Evolutionary conservation across 1,140 invertebrate genomes (phyloP).

Genomic region (Drosophila paulistorum): DNA sequence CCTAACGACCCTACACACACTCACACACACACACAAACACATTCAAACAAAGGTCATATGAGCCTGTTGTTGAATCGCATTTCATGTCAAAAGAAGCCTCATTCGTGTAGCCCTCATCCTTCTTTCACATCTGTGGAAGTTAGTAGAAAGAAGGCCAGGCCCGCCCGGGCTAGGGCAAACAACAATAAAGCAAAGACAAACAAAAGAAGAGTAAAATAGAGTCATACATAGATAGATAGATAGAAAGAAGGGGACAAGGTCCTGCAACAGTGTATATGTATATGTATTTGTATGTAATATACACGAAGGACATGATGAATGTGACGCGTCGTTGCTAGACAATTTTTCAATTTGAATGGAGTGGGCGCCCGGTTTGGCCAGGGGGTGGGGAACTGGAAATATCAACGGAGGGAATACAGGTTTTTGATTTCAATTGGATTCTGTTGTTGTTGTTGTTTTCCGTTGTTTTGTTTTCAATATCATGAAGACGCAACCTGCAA

Average conservation of each 20-base stretch:
- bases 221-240: conserved; percentile 15
- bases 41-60: conserved; percentile 46
- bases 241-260: conserved; percentile 17
- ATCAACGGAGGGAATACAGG: conserved; percentile 6
- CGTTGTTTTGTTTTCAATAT: conserved; percentile 46
- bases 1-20: conserved; percentile 10
- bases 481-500: conserved; percentile 67
- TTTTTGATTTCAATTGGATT: conserved; percentile 54
- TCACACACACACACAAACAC: conserved; percentile 16
- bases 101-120: conserved; percentile 11
- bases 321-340: conserved; percentile 75
- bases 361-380: neutral
- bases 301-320: conserved; percentile 67
- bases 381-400: neutral
- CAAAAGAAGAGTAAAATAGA: conserved; percentile 74
- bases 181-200: conserved; percentile 80
- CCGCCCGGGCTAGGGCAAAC: conserved; percentile 65
- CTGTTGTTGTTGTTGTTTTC: neutral
- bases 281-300: conserved; percentile 34
- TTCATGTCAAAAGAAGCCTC: conserved; percentile 76
- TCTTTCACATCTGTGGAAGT: conserved; percentile 9
- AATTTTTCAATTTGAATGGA: conserved; percentile 79
- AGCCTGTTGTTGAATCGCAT: conserved; percentile 65
- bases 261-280: conserved; percentile 19
- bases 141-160: conserved; percentile 44